Conservation (phyloP, 2,797 vertebrate genomes). For the Trematocara caparti region DNA sequence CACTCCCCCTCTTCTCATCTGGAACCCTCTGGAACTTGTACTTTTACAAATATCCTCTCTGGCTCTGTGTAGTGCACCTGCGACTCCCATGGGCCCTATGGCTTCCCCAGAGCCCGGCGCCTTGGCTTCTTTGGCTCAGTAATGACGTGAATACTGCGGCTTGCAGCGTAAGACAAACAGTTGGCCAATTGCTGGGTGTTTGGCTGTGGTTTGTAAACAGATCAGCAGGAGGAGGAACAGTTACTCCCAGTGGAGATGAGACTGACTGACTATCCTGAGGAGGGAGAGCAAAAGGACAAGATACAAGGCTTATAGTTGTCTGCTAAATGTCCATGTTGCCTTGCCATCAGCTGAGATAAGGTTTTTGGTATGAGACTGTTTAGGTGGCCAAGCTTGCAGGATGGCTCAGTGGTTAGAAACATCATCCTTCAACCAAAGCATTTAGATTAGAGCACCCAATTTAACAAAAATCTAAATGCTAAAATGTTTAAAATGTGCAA, state of each 20-base stretch:
- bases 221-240: constrained; percentile 60
- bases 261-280: constrained; percentile 34
- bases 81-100: constrained; percentile 11
- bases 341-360: constrained; percentile 46
- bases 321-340: constrained; percentile 48
- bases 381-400: constrained; percentile 6
- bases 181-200: constrained; percentile 57
- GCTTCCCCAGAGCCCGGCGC: constrained; percentile 17
- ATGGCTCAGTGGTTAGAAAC: background rate
- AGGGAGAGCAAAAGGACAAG: constrained; percentile 30
- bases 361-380: constrained; percentile 51
- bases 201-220: constrained; percentile 73
- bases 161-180: constrained; percentile 53
- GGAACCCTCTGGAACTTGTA: background rate
- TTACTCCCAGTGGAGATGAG: constrained; percentile 63
- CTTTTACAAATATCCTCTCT: constrained; percentile 25
- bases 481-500: background rate
- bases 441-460: background rate
- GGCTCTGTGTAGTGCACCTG: constrained; percentile 60
- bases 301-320: constrained; percentile 58
- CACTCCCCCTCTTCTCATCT: constrained; percentile 33
- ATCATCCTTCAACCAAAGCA: constrained; percentile 10
- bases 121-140: constrained; percentile 40
- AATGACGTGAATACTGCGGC: constrained; percentile 47
- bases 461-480: background rate